phyloP scores from a whole-genome alignment of 2,888 invertebrate genomes.

The Perizoma flavofasciatum region DNA sequence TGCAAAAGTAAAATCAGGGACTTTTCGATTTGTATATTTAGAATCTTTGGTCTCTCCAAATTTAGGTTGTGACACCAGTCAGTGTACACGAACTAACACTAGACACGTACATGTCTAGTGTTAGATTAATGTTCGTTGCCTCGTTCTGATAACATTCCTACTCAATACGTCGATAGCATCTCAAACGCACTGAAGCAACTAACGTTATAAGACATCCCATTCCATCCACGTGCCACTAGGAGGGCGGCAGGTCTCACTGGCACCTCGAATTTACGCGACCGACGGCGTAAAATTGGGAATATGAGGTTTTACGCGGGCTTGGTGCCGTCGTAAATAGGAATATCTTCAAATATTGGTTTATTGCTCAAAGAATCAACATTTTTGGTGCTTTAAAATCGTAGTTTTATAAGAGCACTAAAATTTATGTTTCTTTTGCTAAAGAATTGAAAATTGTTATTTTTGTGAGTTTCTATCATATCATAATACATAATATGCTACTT shows the following conservation, averaged over 20 bases:
- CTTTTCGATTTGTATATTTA: too few relatives aligned
- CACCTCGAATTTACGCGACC: conserved; percentile 12
- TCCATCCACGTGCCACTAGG: too few relatives aligned
- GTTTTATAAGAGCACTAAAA: not conserved
- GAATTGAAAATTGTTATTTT: too few relatives aligned
- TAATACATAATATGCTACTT: too few relatives aligned
- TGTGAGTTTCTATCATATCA: too few relatives aligned
- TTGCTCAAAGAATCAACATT: not conserved
- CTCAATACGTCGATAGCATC: conserved; percentile 10
- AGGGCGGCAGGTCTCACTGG: conserved; percentile 1
- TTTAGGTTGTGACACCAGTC: too few relatives aligned
- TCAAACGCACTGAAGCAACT: conserved; percentile 19
- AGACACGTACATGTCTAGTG: too few relatives aligned
- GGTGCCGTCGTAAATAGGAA: conserved; percentile 17
- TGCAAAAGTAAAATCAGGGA: too few relatives aligned
- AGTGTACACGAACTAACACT: too few relatives aligned
- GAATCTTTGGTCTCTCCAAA: too few relatives aligned
- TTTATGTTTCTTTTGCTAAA: not conserved
- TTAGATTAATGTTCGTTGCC: too few relatives aligned
- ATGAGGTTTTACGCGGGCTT: conserved; percentile 11
- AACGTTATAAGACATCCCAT: conserved; percentile 15
- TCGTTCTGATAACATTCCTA: not conserved
- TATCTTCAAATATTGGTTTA: not conserved
- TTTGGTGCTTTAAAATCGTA: not conserved
- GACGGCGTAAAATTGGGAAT: conserved; percentile 22